Percentiles rank a stretch among this genome's conserved stretches.
These are phyloP conservation scores for Notocelia uddmanniana DNA, from an alignment of 2,888 invertebrate species.

Conservation along the genomic window DNA sequence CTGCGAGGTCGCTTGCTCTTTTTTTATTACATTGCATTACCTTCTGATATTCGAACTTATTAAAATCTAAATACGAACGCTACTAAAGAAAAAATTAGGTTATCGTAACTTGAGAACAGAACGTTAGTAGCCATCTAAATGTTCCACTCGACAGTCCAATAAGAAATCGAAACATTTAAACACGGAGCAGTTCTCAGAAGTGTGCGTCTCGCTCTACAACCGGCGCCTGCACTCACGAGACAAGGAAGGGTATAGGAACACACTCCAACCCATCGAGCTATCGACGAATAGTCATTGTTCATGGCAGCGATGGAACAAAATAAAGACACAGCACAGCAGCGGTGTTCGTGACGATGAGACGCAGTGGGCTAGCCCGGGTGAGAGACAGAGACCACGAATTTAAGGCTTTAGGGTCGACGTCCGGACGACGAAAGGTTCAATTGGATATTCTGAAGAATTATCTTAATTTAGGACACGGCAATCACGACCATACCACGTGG, in stretches of 20 bases:
- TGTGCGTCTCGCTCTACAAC: slow-evolving; percentile 67
- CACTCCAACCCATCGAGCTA: slow-evolving; percentile 75
- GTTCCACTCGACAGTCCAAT: slow-evolving; percentile 76
- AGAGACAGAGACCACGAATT: slow-evolving; percentile 67
- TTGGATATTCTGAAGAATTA: slow-evolving; percentile 78
- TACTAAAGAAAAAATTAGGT: slow-evolving; percentile 82
- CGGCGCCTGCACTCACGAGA: slow-evolving; percentile 57
- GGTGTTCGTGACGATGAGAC: slow-evolving; percentile 84
- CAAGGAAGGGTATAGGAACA: slow-evolving; percentile 74
- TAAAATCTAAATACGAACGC: slow-evolving; percentile 80
- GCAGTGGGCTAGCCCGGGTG: slow-evolving; percentile 63
- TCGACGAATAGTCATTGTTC: slow-evolving; percentile 83
- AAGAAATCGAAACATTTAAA: slow-evolving; percentile 80
- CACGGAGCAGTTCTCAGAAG: slow-evolving; percentile 57
- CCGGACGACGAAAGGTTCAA: slow-evolving; percentile 82
- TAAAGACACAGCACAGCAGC: slow-evolving; percentile 84
- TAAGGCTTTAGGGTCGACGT: slow-evolving; percentile 84
- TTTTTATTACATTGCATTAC: slow-evolving; percentile 72
- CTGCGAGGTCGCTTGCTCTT: slow-evolving; percentile 78
- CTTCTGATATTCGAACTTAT: slow-evolving; percentile 83
- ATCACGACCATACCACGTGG: slow-evolving; percentile 58
- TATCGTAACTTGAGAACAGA: slow-evolving; percentile 83
- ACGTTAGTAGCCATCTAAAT: slow-evolving; percentile 82
- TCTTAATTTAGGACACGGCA: slow-evolving; percentile 72
- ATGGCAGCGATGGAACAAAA: slow-evolving; percentile 84